Percentiles rank a stretch among this genome's conserved stretches.
These are phyloP conservation scores for Chymomyza amoena DNA, from an alignment of 2,888 invertebrate genomes.

Conservation along the genomic window DNA sequence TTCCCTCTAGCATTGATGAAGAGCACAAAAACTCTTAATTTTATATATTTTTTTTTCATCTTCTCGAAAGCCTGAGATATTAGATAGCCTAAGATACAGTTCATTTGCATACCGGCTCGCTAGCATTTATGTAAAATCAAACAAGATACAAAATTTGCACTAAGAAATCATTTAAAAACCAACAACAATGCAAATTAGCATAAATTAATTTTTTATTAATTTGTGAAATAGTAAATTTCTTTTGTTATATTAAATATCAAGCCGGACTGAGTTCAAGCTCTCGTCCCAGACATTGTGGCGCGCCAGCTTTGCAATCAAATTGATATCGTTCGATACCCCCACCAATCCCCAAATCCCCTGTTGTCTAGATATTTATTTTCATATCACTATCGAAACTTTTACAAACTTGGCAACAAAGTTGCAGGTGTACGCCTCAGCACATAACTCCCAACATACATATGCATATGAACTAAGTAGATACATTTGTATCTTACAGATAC, in stretches of 20 bases:
- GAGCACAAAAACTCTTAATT: not conserved
- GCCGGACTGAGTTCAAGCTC: not conserved
- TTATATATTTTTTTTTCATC: too few relatives aligned
- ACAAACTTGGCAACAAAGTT: not conserved
- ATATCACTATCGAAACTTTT: not conserved
- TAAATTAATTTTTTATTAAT: slow-evolving; percentile 69
- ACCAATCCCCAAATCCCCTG: not conserved
- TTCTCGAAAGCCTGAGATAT: not conserved
- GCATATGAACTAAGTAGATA: slow-evolving; percentile 1
- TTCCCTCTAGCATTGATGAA: not conserved
- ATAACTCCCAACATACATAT: slow-evolving; percentile 45
- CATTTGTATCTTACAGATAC: not conserved
- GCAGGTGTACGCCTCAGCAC: slow-evolving; percentile 3
- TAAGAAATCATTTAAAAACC: slow-evolving; percentile 13
- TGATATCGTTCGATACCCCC: not conserved
- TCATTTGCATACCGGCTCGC: slow-evolving; percentile 58
- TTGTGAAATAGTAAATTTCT: slow-evolving; percentile 65
- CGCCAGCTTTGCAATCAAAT: slow-evolving; percentile 25
- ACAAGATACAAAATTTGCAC: slow-evolving; percentile 39
- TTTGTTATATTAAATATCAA: slow-evolving; percentile 28
- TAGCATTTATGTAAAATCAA: slow-evolving; percentile 50
- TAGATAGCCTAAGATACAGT: not conserved
- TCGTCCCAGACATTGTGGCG: slow-evolving; percentile 61
- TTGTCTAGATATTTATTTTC: not conserved
- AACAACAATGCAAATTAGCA: slow-evolving; percentile 55